Evolutionary conservation across 2,113 vertebrate species (phyloP), one percentile per base, ranked within the genome.

Genomic region (Pituophis catenifer): DNA sequence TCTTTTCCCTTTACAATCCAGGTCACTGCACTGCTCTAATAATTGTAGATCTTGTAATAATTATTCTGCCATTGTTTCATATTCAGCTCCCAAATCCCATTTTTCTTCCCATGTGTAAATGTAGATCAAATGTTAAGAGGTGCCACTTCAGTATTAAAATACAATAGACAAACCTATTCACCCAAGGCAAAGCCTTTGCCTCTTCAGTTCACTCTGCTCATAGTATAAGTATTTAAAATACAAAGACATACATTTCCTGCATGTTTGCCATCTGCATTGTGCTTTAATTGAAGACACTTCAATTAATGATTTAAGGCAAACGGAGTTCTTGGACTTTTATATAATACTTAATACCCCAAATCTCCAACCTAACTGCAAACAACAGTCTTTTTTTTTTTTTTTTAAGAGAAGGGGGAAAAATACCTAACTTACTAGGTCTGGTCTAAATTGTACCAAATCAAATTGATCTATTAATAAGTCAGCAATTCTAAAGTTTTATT

Each of bases 71-170:
- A 93, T 21, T 86, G 91, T 33, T 70, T 95, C 94, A 92, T 92
- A 88, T 50, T 94, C 48, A 93, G 53, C 2, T 86, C 57, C 59
- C 81, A 12, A 90, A 54, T 92, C 91, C 95, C 89, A 62, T 90
- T 62, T 93, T 44, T 94, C 58, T 86, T 33, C 44, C 53, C 54
- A 48, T 38, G 48, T 55, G 65, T 19, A 33, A 33, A 52, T 17
- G 11, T 85, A 44, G 13, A 85, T 24, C n/a, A 86, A 44, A 12
- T 89, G 24, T 7, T 86, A 54, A 86, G 55, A 19, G 26, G 5
- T 81, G 5, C 29, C 58, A 29, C 8, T 93, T 33, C 50, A 93
- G 33, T 50, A 17, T 57, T 48, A 9, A 53, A 54, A 81, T 2
- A 13, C 15, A 70, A 44, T 17, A 38, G 9, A 10, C 52, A 89